Conservation (phyloP, 1,140 invertebrate species). For the Parasteatoda tepidariorum region DNA sequence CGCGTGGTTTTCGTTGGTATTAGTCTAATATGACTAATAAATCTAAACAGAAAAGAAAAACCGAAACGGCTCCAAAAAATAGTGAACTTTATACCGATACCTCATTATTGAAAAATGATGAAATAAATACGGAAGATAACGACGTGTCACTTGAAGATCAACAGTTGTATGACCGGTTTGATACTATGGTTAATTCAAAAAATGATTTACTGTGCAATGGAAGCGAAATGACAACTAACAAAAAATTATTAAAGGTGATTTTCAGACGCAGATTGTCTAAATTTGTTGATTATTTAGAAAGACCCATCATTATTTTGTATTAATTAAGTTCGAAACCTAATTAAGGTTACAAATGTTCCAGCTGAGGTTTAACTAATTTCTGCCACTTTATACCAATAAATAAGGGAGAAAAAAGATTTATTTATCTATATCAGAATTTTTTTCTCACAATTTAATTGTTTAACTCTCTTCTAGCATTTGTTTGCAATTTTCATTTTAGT, state of each 20-base stretch:
- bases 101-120: background rate
- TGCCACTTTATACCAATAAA: background rate
- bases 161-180: background rate
- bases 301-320: background rate
- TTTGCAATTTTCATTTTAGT: too few relatives aligned
- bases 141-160: constrained; percentile 19
- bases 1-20: too few relatives aligned
- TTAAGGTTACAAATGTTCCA: background rate
- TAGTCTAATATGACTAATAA: constrained; percentile 49
- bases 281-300: background rate
- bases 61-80: background rate
- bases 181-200: background rate
- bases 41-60: constrained; percentile 24
- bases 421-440: too few relatives aligned
- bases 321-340: background rate
- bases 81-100: background rate
- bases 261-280: background rate
- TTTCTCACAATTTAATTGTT: too few relatives aligned
- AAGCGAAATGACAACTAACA: background rate
- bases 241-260: background rate
- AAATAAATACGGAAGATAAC: constrained; percentile 1
- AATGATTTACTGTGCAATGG: background rate
- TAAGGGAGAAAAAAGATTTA: background rate
- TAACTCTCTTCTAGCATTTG: too few relatives aligned
- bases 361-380: background rate